Evolutionary conservation across 1,140 invertebrate species (phyloP).

Genomic region (Panagrolaimus sp.): DNA sequence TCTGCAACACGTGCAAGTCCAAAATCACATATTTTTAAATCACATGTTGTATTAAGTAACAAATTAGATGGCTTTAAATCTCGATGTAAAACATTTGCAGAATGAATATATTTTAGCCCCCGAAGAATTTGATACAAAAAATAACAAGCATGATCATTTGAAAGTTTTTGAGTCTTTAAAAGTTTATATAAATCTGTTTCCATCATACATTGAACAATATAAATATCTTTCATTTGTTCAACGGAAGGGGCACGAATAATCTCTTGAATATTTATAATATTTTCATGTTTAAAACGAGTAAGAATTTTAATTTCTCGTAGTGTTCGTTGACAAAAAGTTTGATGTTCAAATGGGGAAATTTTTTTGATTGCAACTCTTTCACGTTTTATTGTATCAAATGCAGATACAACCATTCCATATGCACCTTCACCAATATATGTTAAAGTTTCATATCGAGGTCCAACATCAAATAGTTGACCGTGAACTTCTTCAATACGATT

Average conservation of each 20-base stretch:
- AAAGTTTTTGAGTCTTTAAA: conserved; percentile 89
- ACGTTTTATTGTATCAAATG: conserved; percentile 78
- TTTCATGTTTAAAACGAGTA: conserved; percentile 98
- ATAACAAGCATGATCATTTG: conserved; percentile 99
- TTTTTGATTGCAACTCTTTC: conserved; percentile 97
- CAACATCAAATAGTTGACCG: conserved; percentile 88
- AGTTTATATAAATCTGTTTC: conserved; percentile 99
- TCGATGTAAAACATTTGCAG: conserved; percentile 94
- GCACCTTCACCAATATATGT: conserved; percentile 85
- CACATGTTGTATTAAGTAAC: conserved; percentile 95
- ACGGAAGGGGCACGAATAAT: conserved; percentile 85
- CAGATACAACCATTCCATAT: conserved; percentile 94
- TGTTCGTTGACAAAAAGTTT: conserved; percentile 97
- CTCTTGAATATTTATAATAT: conserved; percentile 98
- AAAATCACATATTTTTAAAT: conserved; percentile 99
- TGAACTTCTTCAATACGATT: conserved; percentile 48
- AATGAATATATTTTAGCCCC: conserved; percentile 97
- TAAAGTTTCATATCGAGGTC: conserved; percentile 84
- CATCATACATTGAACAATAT: conserved; percentile 99
- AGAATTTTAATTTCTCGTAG: conserved; percentile 97
- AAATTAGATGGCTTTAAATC: conserved; percentile 97
- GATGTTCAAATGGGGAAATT: conserved; percentile 97
- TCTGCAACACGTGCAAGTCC: conserved; percentile 89
- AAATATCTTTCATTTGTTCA: conserved; percentile 98
- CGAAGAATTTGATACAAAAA: conserved; percentile 98